phyloP scores from a whole-genome alignment of 2,113 vertebrate species.

The Thermophis baileyi region DNA sequence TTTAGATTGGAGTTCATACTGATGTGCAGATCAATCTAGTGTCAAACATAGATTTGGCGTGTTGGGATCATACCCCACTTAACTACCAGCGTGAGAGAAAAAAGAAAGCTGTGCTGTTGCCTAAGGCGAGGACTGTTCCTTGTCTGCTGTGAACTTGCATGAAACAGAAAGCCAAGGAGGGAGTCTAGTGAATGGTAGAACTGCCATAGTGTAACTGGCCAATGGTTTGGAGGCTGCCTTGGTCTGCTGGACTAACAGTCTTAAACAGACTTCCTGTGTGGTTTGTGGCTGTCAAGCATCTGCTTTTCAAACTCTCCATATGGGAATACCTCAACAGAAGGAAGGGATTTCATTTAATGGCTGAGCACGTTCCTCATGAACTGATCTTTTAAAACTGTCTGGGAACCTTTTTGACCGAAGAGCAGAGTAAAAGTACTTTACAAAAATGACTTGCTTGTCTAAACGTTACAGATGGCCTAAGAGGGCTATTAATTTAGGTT shows the following conservation, averaged over 20 bases:
- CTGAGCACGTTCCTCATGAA: not conserved
- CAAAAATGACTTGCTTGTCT: not conserved
- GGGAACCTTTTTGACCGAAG: not conserved
- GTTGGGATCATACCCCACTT: not conserved
- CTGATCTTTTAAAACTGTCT: not conserved
- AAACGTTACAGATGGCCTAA: not conserved
- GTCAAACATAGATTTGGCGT: not conserved
- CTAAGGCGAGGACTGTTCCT: not conserved
- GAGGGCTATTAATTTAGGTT: not conserved
- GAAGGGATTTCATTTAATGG: not conserved
- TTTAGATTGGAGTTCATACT: not conserved
- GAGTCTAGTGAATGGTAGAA: not conserved
- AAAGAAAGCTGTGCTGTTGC: not conserved
- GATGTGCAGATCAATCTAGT: not conserved
- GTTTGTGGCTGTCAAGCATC: not conserved
- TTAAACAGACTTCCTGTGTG: not conserved
- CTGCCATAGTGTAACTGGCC: not conserved
- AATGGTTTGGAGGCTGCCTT: not conserved
- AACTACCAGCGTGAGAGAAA: not conserved
- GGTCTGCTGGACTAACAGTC: not conserved
- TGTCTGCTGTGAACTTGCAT: not conserved
- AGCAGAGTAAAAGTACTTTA: not conserved
- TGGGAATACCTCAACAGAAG: not conserved
- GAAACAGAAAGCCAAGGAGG: not conserved
- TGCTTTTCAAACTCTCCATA: not conserved